Evolutionary conservation across 2,113 vertebrate genomes (phyloP).

Genomic region (Collichthys lucidus): DNA sequence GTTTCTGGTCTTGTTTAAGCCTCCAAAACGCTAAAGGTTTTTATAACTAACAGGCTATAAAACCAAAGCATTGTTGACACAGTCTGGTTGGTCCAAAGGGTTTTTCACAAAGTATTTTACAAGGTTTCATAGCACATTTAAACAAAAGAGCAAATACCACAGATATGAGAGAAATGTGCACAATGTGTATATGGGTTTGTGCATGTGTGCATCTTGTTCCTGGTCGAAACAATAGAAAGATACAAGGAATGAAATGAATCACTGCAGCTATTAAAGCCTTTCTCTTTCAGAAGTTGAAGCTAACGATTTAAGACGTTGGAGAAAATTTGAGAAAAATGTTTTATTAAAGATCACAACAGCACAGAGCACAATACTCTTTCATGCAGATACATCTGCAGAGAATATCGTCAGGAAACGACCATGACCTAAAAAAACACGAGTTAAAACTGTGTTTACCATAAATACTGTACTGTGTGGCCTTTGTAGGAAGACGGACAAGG

Average conservation of each 20-base stretch:
- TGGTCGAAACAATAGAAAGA: slow-evolving; percentile 8
- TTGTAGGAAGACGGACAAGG: not conserved
- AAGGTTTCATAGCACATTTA: not conserved
- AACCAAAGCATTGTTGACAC: not conserved
- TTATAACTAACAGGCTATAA: slow-evolving; percentile 4
- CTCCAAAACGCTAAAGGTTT: not conserved
- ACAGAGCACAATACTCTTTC: not conserved
- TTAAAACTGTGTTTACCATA: slow-evolving; percentile 24
- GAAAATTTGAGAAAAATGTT: not conserved
- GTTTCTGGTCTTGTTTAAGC: not conserved
- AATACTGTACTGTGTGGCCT: slow-evolving; percentile 17
- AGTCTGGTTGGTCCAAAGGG: not conserved
- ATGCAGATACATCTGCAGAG: not conserved
- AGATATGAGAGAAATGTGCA: not conserved
- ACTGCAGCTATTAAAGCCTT: not conserved
- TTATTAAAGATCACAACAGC: not conserved
- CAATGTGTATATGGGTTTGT: not conserved
- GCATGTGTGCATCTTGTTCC: not conserved
- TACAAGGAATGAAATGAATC: not conserved
- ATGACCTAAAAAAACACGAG: not conserved
- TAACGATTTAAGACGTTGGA: not conserved
- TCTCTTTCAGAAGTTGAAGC: not conserved
- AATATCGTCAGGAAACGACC: not conserved
- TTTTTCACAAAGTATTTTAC: not conserved
- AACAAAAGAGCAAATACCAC: not conserved